Evolutionary conservation across 2,113 vertebrate species (phyloP).

Genomic region (Thryonomys swinderianus): DNA sequence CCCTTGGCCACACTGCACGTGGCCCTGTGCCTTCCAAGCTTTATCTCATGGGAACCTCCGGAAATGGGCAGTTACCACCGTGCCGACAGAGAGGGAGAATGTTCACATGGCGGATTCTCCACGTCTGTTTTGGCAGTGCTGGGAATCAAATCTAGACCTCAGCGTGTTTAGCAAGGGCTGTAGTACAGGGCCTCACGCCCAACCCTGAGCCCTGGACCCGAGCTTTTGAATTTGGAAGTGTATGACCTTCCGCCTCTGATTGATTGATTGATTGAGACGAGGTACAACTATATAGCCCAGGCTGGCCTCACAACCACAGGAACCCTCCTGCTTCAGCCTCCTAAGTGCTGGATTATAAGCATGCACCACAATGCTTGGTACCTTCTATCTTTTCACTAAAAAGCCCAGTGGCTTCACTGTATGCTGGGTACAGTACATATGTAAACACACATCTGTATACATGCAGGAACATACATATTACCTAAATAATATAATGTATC

Average conservation of each 20-base stretch:
- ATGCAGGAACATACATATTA: too few species aligned
- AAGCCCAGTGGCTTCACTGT: neutral
- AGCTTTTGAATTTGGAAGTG: neutral
- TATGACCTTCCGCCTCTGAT: neutral
- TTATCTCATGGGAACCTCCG: neutral
- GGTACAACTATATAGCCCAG: too few species aligned
- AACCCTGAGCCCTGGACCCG: too few species aligned
- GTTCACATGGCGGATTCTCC: neutral
- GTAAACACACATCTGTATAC: neutral
- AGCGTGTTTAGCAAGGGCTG: too few species aligned
- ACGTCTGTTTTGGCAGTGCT: too few species aligned
- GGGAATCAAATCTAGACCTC: too few species aligned
- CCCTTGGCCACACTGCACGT: too few species aligned
- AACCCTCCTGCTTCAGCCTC: too few species aligned
- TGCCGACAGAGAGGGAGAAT: neutral
- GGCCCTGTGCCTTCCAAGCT: neutral
- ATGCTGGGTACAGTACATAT: neutral
- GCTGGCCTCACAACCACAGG: too few species aligned
- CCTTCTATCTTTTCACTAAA: neutral
- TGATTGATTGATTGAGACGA: too few species aligned
- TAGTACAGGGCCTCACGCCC: too few species aligned
- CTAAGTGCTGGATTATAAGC: neutral
- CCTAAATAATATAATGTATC: neutral
- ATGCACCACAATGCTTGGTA: neutral
- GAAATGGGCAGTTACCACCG: neutral